Evolutionary conservation across 2,797 vertebrate genomes (phyloP).

Genomic region (Xenentodon cancila): DNA sequence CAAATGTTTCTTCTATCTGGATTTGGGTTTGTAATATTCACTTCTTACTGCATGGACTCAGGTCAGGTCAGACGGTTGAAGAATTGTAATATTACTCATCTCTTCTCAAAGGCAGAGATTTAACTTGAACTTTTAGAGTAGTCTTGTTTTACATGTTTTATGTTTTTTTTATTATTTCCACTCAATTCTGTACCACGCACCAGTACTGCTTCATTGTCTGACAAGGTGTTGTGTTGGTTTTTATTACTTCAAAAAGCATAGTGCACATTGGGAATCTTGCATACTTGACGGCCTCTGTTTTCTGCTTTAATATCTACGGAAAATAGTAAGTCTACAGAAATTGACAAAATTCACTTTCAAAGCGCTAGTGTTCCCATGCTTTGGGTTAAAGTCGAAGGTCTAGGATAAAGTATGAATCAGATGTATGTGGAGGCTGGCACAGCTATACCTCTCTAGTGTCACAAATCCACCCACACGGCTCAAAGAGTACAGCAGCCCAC

Average conservation of each 20-base stretch:
- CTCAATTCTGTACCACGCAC: constrained; percentile 1
- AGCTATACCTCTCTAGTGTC: constrained; percentile 60
- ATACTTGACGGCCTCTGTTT: constrained; percentile 21
- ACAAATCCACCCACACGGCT: constrained; percentile 59
- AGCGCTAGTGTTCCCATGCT: constrained; percentile 31
- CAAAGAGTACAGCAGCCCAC: constrained; percentile 40
- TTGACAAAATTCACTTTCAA: constrained; percentile 33
- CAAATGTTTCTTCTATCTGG: not conserved
- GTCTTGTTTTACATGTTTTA: not conserved
- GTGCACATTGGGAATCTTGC: not conserved
- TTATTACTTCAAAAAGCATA: constrained; percentile 24
- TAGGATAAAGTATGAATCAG: constrained; percentile 66
- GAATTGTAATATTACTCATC: constrained; percentile 40
- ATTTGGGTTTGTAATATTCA: constrained; percentile 53
- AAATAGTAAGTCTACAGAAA: constrained; percentile 26
- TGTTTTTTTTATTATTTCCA: constrained; percentile 7
- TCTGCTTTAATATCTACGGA: constrained; percentile 25
- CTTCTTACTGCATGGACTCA: too few species aligned
- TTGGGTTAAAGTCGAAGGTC: constrained; percentile 49
- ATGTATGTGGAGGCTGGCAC: constrained; percentile 56
- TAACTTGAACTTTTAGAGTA: constrained; percentile 24
- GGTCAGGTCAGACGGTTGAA: constrained; percentile 19
- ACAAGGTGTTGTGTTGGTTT: constrained; percentile 5
- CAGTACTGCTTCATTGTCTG: constrained; percentile 21
- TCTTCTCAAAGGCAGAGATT: constrained; percentile 30